Evolutionary conservation across 2,797 vertebrate genomes (phyloP), one percentile per base, ranked within the genome.

Genomic region (Bucorvus abyssinicus): DNA sequence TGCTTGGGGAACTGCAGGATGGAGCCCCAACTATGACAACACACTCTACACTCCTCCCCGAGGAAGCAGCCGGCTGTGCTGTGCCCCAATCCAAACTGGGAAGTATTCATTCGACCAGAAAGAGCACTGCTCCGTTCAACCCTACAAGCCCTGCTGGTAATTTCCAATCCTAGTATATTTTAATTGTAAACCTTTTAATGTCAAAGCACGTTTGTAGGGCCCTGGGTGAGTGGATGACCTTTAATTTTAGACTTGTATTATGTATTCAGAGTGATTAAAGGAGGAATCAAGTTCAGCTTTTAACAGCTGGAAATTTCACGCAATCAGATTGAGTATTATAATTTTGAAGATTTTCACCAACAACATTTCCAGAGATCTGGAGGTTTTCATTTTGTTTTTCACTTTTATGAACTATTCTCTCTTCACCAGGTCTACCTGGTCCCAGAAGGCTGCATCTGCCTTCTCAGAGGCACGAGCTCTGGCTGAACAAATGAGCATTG

Each of bases 251-350:
- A 70, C 68, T 32, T 10, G 12, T 83, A 77, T 93, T 97, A 67
- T 93, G 94, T 94, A 89, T 94, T 95, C 95, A 89, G 32, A 96
- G 90, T 84, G 80, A 94, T 95, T 97, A 96, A 93, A 93, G 42
- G 56, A 89, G 57, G 73, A 94, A 94, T 78, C 85, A 95, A 97
- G 93, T 96, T 97, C 95, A 45, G 74, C 88, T 96, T 95, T 75
- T 94, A 97, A 96, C 95, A 97, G 95, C 96, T 95, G 91, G 84
- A 96, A 94, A 83, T 75, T 87, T 60, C 45, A 53, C 26, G 64
- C 61, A 93, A 93, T 94, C 84, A 91, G 36, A 83, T 68, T 38
- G 77, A 94, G 74, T 92, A 93, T 92, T 89, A 34, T 32, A 74
- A 76, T 70, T 85, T 85, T 56, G 61, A 77, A 70, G 56, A 16